Percentiles rank a stretch among this genome's conserved stretches.
These are phyloP conservation scores for Rostratula benghalensis DNA, from an alignment of 2,113 vertebrate species.

Conservation along the genomic window DNA sequence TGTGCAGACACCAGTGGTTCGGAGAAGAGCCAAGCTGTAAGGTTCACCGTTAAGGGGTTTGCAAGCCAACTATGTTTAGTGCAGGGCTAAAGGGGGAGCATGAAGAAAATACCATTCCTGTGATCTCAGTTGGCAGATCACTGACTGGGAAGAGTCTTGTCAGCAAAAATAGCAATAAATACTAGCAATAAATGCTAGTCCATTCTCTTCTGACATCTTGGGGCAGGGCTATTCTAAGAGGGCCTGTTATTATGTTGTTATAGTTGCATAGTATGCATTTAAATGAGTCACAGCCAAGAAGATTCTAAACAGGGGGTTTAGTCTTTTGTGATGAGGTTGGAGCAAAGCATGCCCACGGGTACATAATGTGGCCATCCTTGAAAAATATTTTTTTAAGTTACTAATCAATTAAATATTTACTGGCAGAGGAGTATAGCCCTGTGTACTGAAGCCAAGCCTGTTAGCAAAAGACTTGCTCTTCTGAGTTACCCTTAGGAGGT, in stretches of 20 bases:
- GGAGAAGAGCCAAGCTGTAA: slow-evolving; percentile 21
- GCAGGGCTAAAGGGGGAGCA: background rate
- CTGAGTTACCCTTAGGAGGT: background rate
- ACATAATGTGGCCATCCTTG: background rate
- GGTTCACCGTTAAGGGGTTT: background rate
- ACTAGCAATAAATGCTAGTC: background rate
- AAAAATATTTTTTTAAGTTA: background rate
- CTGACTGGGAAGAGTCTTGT: slow-evolving; percentile 11
- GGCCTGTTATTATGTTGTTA: background rate
- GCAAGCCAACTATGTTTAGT: slow-evolving; percentile 15
- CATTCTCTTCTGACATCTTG: background rate
- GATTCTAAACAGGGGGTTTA: background rate
- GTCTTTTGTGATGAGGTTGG: background rate
- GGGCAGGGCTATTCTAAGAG: background rate
- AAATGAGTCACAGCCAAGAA: background rate
- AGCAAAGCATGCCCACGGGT: background rate
- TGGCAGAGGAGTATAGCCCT: background rate
- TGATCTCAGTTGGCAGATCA: slow-evolving; percentile 42
- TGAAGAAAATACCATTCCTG: slow-evolving; percentile 4
- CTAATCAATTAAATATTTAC: background rate
- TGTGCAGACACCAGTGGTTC: slow-evolving; percentile 23
- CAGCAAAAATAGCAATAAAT: slow-evolving; percentile 19
- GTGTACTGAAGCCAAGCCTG: background rate
- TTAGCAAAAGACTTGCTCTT: background rate
- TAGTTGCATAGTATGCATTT: background rate